Conservation (phyloP, 2,797 vertebrate genomes). For the Amazona ochrocephala region DNA sequence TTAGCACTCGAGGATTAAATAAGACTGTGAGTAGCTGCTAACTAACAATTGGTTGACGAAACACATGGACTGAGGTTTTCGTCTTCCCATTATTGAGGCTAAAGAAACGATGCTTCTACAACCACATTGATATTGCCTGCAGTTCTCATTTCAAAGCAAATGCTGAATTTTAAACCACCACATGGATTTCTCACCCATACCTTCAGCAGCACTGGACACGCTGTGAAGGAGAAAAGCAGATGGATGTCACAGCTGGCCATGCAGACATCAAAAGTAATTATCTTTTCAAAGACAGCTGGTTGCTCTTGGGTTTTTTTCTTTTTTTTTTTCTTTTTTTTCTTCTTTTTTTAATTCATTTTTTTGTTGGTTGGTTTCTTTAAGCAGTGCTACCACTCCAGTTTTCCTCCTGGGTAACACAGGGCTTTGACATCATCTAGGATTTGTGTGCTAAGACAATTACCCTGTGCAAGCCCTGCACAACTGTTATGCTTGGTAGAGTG, state of each 20-base stretch:
- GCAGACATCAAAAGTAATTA: conserved; percentile 19
- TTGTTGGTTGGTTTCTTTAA: background rate
- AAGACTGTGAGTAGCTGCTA: conserved; percentile 28
- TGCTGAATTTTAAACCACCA: conserved; percentile 26
- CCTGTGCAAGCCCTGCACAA: background rate
- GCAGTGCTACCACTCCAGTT: background rate
- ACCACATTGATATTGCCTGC: background rate
- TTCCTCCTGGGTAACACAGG: background rate
- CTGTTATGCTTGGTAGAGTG: background rate
- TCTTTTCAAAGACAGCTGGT: background rate
- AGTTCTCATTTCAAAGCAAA: conserved; percentile 13
- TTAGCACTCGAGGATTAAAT: conserved; percentile 49
- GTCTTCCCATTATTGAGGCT: conserved; percentile 41
- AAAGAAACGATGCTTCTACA: background rate
- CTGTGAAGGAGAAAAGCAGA: conserved; percentile 42
- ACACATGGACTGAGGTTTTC: conserved; percentile 31
- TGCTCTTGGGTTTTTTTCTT: background rate
- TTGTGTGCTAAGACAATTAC: background rate
- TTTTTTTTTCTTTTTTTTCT: fast-evolving
- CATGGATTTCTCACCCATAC: conserved; percentile 49
- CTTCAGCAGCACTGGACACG: background rate
- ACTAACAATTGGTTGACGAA: conserved; percentile 47
- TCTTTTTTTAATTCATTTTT: background rate
- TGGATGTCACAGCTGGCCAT: conserved; percentile 16
- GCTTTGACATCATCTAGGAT: conserved; percentile 6